phyloP scores from a whole-genome alignment of 1,140 invertebrate genomes.

The Polyergus mexicanus region DNA sequence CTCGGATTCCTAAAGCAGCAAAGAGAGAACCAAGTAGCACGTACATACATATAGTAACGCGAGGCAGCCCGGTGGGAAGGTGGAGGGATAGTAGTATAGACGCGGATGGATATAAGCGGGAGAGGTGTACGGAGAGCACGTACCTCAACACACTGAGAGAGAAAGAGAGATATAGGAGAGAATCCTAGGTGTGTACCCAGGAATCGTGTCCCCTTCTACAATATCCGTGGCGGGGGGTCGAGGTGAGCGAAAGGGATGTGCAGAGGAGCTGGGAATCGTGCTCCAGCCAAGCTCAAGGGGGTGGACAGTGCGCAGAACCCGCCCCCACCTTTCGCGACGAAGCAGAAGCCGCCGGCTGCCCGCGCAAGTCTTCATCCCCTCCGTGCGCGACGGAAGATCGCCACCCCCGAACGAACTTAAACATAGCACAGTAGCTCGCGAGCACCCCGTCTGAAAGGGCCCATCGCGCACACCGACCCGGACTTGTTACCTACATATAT shows the following conservation, averaged over 20 bases:
- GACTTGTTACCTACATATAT: constrained; percentile 48
- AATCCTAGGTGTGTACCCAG: constrained; percentile 77
- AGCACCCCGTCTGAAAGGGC: constrained; percentile 82
- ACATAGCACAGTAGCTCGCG: constrained; percentile 86
- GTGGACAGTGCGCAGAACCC: constrained; percentile 86
- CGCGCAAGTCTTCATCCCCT: constrained; percentile 82
- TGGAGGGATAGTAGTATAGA: constrained; percentile 53
- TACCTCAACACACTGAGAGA: constrained; percentile 69
- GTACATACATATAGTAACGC: constrained; percentile 60
- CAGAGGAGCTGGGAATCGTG: constrained; percentile 80
- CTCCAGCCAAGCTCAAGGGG: constrained; percentile 79
- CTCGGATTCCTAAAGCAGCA: constrained; percentile 58
- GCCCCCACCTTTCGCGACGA: constrained; percentile 84
- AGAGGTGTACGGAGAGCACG: constrained; percentile 65
- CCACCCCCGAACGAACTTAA: constrained; percentile 81
- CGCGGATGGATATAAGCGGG: constrained; percentile 64
- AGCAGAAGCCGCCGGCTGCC: constrained; percentile 79
- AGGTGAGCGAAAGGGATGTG: constrained; percentile 73
- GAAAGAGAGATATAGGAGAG: constrained; percentile 36
- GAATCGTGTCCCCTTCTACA: constrained; percentile 71
- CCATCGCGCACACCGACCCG: constrained; percentile 70
- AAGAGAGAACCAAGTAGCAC: constrained; percentile 70
- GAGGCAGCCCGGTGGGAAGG: not conserved
- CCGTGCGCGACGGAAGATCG: constrained; percentile 73
- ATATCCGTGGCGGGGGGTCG: constrained; percentile 53